Base-by-base conservation (phyloP, 2,113 vertebrate species). In the Peromyscus californicus region DNA sequence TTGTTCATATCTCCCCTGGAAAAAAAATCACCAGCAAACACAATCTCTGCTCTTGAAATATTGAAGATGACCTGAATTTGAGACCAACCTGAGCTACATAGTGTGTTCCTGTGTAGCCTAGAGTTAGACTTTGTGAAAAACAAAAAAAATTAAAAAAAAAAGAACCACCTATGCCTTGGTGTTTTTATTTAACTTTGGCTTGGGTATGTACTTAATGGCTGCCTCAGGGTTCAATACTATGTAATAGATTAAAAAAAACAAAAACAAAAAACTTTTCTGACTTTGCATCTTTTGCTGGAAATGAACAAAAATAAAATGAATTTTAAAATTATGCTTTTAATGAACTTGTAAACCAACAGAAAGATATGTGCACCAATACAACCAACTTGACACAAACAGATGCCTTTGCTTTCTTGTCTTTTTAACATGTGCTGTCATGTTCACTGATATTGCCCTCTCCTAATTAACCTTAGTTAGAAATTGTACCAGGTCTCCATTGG, bases 401-500 rank as follows among this genome's bases (percentile, higher is more conserved):
- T 78, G 91, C 65, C 39, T 94, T 57, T n/a, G 3, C 51, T 51
- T 90, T 88, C 93, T 91, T 86, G 89, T 78, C 69, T 15, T 48
- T 15, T 79, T 80, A 79, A 75, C 84, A 88, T 84, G 70, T 82
- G 92, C 97, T 96, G 87, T 84, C 87, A 94, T 86, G 95, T 92
- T 97, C 95, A 76, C 85, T 88, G 79, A 39, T 84, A 78, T 92
- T 89, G 63, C 7, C 90, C 86, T 83, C 74, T 89, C 67, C 74
- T 93, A 83, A 93, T 95, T 90, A 97, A 59, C 92, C 92, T 93
- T 82, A 95, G 94, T 94, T 93, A 94, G 90, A 97, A 97, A 97
- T 95, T 95, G 95, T 89, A 95, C 79, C 63, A 82, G 61, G 75
- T 97, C 92, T 95, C 98, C 95, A 97, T 97, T 94, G 97, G 94